Conservation (phyloP, 2,888 invertebrate genomes). For the Latrodectus hesperus region DNA sequence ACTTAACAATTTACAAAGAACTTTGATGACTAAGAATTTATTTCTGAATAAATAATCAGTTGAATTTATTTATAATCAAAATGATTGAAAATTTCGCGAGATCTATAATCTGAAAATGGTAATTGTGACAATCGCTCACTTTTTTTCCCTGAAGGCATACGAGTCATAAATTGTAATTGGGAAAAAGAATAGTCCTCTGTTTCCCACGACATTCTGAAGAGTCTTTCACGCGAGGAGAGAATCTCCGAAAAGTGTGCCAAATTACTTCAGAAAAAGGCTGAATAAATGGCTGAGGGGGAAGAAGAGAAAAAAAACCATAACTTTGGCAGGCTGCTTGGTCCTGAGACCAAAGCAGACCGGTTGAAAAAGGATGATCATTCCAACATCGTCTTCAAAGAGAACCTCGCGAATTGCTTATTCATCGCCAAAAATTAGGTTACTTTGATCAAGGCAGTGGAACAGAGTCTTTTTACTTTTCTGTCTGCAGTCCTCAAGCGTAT, state of each 20-base stretch:
- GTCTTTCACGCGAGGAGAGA: conserved; percentile 5
- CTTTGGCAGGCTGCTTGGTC: no score
- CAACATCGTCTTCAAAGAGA: background rate
- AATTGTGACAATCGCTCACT: no score
- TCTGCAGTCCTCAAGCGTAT: no score
- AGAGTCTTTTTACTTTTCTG: background rate
- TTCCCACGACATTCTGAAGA: conserved; percentile 1
- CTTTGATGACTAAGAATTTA: no score
- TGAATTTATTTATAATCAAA: no score
- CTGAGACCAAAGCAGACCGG: background rate
- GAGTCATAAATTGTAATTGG: no score
- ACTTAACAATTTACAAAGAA: no score
- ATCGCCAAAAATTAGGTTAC: background rate
- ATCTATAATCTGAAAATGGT: no score
- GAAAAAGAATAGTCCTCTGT: no score
- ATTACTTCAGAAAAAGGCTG: background rate
- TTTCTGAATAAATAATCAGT: no score
- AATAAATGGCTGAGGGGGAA: background rate
- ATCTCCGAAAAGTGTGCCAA: conserved; percentile 13
- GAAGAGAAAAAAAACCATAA: background rate
- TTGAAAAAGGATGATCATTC: background rate
- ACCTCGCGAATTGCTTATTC: background rate
- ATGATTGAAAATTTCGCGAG: no score
- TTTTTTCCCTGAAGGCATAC: no score
- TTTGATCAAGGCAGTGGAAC: background rate